Evolutionary conservation across 2,888 invertebrate genomes (phyloP).

Genomic region (Melanostoma scalare): DNA sequence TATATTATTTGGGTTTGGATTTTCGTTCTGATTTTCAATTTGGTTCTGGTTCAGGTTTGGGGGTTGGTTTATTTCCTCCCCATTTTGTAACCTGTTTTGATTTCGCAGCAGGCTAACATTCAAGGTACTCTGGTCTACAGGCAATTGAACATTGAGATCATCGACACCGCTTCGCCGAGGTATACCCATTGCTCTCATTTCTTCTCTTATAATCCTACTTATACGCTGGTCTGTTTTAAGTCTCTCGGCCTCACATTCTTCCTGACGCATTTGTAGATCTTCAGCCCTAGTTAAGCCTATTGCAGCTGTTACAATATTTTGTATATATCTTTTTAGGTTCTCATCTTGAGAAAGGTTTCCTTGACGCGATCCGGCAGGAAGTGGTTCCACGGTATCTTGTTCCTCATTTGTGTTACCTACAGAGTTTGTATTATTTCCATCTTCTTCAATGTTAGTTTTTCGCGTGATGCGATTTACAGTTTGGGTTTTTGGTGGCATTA

Average conservation of each 20-base stretch:
- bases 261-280: background rate
- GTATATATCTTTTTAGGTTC: background rate
- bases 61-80: background rate
- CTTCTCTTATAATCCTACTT: background rate
- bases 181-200: background rate
- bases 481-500: slow-evolving; percentile 7
- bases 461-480: too few relatives aligned
- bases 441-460: background rate
- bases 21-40: background rate
- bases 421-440: background rate
- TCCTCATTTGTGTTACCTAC: background rate
- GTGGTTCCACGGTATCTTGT: background rate
- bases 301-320: background rate
- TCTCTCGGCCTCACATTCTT: slow-evolving; percentile 10
- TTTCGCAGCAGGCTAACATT: background rate
- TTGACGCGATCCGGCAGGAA: background rate
- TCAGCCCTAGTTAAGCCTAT: slow-evolving; percentile 2
- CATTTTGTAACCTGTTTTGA: background rate
- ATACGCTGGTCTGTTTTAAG: background rate
- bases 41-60: background rate
- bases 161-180: background rate
- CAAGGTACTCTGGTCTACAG: background rate
- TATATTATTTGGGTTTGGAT: too few relatives aligned
- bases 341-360: background rate
- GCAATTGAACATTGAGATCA: background rate